Percentiles rank a stretch among this genome's conserved stretches.
phyloP scores from a whole-genome alignment of 2,113 vertebrate species.

The Crotalus tigris region DNA sequence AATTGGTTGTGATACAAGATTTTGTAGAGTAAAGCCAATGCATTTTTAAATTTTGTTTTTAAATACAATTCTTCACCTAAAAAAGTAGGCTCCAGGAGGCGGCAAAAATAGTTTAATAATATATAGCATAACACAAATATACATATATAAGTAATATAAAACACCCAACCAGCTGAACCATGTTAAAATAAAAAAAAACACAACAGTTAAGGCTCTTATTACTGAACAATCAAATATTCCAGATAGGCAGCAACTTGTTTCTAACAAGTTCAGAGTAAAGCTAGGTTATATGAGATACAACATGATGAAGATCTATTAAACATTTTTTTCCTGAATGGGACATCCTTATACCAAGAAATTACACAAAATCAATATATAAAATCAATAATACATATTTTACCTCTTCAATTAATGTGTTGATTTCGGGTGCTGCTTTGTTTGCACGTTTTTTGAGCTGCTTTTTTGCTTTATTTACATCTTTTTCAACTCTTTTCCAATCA shows the following conservation, averaged over 20 bases:
- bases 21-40: not conserved
- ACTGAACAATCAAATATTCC: not conserved
- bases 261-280: not conserved
- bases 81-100: not conserved
- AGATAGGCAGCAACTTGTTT: not conserved
- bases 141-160: not conserved
- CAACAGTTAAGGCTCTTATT: not conserved
- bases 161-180: not conserved
- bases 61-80: not conserved
- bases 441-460: constrained; percentile 91
- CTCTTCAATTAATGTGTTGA: constrained; percentile 91
- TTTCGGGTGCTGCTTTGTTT: constrained; percentile 87
- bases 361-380: not conserved
- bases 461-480: constrained; percentile 97
- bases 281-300: not conserved
- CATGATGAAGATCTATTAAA: not conserved
- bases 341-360: not conserved
- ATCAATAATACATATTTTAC: constrained; percentile 65
- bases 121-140: not conserved
- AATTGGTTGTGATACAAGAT: not conserved
- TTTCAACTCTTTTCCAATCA: constrained; percentile 98
- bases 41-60: not conserved
- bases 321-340: not conserved
- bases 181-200: no score
- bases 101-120: not conserved